Conservation (phyloP, 2,113 vertebrate genomes). For the Ceratotherium simum region DNA sequence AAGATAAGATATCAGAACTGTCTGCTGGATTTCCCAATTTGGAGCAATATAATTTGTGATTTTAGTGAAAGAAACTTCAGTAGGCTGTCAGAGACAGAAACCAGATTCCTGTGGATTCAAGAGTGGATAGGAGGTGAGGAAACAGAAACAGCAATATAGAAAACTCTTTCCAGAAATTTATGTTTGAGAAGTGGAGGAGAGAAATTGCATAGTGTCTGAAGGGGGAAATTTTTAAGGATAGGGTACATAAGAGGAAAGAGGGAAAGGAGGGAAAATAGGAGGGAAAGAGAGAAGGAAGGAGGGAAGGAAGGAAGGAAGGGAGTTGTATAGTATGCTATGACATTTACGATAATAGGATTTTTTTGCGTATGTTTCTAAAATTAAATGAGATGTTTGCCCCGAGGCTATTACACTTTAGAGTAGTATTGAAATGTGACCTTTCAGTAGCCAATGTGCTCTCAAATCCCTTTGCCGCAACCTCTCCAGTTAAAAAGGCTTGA, state of each 20-base stretch:
- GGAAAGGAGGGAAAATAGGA: background rate
- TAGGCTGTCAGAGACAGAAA: background rate
- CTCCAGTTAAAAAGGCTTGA: background rate
- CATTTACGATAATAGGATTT: background rate
- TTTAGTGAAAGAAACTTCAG: background rate
- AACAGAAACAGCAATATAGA: background rate
- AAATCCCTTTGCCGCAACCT: background rate
- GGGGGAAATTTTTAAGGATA: background rate
- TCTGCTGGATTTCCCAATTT: background rate
- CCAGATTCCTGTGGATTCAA: background rate
- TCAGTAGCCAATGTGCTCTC: background rate
- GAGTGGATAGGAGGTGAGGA: background rate
- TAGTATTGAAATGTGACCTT: background rate
- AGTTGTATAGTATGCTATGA: background rate
- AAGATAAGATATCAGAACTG: background rate
- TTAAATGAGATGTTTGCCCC: background rate
- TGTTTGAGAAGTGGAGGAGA: background rate
- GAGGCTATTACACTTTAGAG: background rate
- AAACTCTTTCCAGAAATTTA: background rate
- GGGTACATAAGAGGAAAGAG: background rate
- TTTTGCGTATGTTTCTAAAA: slow-evolving; percentile 36
- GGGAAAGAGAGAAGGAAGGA: background rate
- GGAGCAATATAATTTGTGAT: background rate
- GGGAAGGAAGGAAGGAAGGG: background rate
- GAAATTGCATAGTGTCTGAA: background rate